These are phyloP conservation scores for Eidolon helvum DNA, from an alignment of 2,113 vertebrate genomes.

Conservation along the genomic window DNA sequence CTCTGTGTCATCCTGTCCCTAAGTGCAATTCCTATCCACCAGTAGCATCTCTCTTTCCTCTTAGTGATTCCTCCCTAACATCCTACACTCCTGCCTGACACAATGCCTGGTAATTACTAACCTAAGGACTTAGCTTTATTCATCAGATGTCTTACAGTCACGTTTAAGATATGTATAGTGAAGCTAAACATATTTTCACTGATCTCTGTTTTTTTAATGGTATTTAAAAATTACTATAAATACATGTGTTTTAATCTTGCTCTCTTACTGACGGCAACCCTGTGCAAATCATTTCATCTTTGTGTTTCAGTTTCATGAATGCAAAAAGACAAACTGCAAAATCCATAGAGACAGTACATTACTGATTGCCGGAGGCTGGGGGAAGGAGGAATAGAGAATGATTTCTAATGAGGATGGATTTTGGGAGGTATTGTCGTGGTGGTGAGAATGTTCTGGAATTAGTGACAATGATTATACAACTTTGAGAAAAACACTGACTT, in stretches of 20 bases:
- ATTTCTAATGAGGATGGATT: background rate
- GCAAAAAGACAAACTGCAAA: background rate
- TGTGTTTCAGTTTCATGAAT: background rate
- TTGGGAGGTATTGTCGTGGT: background rate
- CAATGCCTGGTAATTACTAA: background rate
- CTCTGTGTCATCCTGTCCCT: background rate
- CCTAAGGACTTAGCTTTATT: background rate
- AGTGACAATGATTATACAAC: background rate
- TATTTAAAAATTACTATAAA: background rate
- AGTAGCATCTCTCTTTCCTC: background rate
- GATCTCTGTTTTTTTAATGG: background rate
- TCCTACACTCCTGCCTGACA: background rate
- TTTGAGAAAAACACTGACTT: background rate
- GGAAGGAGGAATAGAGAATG: background rate
- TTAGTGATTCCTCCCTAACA: background rate
- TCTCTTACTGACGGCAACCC: background rate
- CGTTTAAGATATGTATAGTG: background rate
- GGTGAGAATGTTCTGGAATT: background rate
- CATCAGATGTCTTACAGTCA: background rate
- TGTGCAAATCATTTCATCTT: background rate
- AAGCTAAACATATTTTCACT: background rate
- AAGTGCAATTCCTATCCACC: background rate
- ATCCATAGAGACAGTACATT: background rate
- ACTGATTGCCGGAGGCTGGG: background rate
- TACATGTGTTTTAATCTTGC: background rate